phyloP scores from a whole-genome alignment of 2,797 vertebrate genomes.

The Falco naumanni region DNA sequence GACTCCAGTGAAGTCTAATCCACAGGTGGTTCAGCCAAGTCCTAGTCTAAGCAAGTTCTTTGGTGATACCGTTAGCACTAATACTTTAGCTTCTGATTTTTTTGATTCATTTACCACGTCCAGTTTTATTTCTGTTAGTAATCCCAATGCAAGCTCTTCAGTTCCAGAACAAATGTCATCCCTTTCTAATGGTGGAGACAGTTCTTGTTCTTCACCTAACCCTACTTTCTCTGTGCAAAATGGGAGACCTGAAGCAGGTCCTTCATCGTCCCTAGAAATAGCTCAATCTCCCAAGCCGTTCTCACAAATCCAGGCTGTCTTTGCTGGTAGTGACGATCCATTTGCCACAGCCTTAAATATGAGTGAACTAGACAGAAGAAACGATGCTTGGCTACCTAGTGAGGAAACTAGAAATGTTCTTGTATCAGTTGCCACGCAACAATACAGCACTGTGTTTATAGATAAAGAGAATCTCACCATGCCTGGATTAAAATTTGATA shows the following conservation, averaged over 20 bases:
- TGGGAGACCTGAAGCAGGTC: constrained; percentile 61
- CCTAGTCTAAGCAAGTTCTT: constrained; percentile 98
- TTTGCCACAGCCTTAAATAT: constrained; percentile 94
- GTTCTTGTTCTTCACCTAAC: constrained; percentile 47
- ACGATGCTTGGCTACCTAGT: constrained; percentile 94
- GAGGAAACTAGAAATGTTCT: constrained; percentile 87
- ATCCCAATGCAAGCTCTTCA: constrained; percentile 86
- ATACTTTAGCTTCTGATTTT: constrained; percentile 90
- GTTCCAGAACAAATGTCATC: constrained; percentile 80
- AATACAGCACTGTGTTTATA: constrained; percentile 82
- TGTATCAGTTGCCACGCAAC: constrained; percentile 87
- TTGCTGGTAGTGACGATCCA: constrained; percentile 90
- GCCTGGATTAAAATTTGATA: constrained; percentile 98
- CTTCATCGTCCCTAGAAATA: constrained; percentile 65
- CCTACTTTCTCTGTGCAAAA: constrained; percentile 69
- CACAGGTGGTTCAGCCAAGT: constrained; percentile 92
- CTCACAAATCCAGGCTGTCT: constrained; percentile 91
- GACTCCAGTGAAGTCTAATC: constrained; percentile 80
- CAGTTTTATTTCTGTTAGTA: constrained; percentile 93
- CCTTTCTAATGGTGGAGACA: constrained; percentile 59
- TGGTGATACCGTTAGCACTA: constrained; percentile 82
- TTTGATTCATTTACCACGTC: constrained; percentile 96
- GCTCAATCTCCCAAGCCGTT: constrained; percentile 80
- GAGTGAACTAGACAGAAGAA: constrained; percentile 92
- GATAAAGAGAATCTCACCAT: constrained; percentile 91